Percentiles rank a stretch among this genome's conserved stretches.
These are phyloP conservation scores for Archocentrus centrarchus DNA, from an alignment of 2,113 vertebrate species.

Conservation along the genomic window DNA sequence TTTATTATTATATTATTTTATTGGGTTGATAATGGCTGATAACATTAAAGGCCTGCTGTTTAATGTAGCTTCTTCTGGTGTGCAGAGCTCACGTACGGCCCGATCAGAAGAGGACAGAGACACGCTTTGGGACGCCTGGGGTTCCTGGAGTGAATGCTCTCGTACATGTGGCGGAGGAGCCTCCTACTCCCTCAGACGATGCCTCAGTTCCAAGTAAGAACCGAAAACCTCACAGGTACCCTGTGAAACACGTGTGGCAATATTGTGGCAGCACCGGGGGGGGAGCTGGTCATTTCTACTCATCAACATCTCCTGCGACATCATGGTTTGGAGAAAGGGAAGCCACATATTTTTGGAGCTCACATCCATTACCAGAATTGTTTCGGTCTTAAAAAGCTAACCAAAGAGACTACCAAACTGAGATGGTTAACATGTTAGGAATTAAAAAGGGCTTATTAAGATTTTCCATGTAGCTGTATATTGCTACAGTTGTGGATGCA, in stretches of 20 bases:
- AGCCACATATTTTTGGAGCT: background rate
- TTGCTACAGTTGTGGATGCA: background rate
- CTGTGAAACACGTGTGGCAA: background rate
- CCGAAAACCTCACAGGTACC: background rate
- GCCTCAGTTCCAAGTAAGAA: conserved; percentile 92
- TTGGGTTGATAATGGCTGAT: background rate
- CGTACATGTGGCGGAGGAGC: conserved; percentile 95
- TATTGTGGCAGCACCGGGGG: background rate
- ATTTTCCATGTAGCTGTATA: background rate
- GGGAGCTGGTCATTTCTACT: background rate
- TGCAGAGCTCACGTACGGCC: conserved; percentile 90
- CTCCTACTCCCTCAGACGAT: conserved; percentile 93
- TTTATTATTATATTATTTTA: too few relatives aligned
- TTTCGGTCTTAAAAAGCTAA: background rate
- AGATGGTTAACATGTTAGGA: background rate
- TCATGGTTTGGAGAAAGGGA: background rate
- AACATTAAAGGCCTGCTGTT: background rate
- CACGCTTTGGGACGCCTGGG: conserved; percentile 95
- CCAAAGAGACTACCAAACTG: background rate
- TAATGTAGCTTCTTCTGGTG: conserved; percentile 10
- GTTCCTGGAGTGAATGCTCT: conserved; percentile 95
- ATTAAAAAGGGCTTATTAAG: background rate
- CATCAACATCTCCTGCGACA: background rate
- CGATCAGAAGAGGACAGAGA: conserved; percentile 93
- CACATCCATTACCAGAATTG: background rate